Conservation (phyloP, 2,113 vertebrate species). For the Corvus moneduloides region DNA sequence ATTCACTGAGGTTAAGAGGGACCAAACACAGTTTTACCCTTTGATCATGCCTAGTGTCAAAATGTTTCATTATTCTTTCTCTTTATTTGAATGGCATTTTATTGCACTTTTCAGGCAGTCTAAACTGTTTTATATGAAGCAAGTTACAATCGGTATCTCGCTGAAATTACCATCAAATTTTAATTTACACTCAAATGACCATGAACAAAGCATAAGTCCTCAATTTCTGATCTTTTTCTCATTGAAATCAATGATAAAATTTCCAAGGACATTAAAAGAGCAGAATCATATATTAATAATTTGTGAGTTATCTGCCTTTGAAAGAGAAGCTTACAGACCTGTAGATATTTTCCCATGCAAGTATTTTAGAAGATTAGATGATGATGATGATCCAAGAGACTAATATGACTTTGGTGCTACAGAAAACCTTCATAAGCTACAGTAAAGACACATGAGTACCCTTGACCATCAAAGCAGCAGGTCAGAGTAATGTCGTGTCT, state of each 20-base stretch:
- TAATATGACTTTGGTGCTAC: not conserved
- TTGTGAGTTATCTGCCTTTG: not conserved
- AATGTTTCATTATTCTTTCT: not conserved
- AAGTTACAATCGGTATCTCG: not conserved
- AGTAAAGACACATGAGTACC: not conserved
- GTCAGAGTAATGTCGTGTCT: not conserved
- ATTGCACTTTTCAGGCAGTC: not conserved
- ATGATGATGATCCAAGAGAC: not conserved
- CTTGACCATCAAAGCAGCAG: not conserved
- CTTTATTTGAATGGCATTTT: not conserved
- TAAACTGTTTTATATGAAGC: not conserved
- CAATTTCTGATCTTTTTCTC: not conserved
- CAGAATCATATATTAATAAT: not conserved
- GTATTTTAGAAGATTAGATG: not conserved
- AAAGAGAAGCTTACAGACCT: not conserved
- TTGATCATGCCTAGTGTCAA: not conserved
- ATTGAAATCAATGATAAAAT: not conserved
- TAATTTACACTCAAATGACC: not conserved
- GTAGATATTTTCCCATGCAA: not conserved
- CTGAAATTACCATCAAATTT: not conserved
- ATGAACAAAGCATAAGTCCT: not conserved
- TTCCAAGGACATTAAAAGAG: not conserved
- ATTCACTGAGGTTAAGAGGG: not conserved
- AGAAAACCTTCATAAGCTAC: not conserved
- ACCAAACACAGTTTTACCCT: not conserved